Evolutionary conservation across 1,140 invertebrate genomes (phyloP).

Genomic region (Heliconius hermathena): DNA sequence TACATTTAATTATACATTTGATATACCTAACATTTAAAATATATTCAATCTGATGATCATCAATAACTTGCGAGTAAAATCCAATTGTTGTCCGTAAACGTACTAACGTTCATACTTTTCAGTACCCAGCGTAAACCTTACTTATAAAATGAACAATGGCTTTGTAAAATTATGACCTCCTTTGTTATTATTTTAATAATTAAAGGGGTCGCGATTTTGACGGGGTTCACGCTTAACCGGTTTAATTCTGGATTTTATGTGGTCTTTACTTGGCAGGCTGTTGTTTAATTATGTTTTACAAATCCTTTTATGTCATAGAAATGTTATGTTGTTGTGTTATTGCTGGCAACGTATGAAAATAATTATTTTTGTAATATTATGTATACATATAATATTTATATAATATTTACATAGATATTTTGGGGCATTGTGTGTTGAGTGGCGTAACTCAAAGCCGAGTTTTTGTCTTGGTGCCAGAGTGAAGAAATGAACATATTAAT

Average conservation of each 20-base stretch:
- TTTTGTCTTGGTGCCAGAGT: too few relatives aligned
- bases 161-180: slow-evolving; percentile 23
- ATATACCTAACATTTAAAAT: too few relatives aligned
- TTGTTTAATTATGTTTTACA: not conserved
- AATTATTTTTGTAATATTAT: too few relatives aligned
- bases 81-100: slow-evolving; percentile 16
- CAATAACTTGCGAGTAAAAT: too few relatives aligned
- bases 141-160: slow-evolving; percentile 7
- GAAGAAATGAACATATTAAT: too few relatives aligned
- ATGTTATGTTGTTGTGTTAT: too few relatives aligned
- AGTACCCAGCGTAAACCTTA: not conserved
- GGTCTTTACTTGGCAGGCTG: not conserved
- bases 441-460: too few relatives aligned
- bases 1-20: too few relatives aligned
- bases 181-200: slow-evolving; percentile 29
- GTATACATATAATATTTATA: too few relatives aligned
- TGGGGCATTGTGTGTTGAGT: too few relatives aligned
- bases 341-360: not conserved
- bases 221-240: not conserved
- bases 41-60: too few relatives aligned
- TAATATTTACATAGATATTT: too few relatives aligned
- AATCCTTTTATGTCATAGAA: not conserved
- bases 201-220: slow-evolving; percentile 37
- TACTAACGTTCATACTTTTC: slow-evolving; percentile 21
- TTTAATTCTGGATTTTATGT: slow-evolving; percentile 6